Percentiles rank a stretch among this genome's conserved stretches.
Conservation (phyloP, 1,140 invertebrate genomes). For the Drosophila lini region DNA sequence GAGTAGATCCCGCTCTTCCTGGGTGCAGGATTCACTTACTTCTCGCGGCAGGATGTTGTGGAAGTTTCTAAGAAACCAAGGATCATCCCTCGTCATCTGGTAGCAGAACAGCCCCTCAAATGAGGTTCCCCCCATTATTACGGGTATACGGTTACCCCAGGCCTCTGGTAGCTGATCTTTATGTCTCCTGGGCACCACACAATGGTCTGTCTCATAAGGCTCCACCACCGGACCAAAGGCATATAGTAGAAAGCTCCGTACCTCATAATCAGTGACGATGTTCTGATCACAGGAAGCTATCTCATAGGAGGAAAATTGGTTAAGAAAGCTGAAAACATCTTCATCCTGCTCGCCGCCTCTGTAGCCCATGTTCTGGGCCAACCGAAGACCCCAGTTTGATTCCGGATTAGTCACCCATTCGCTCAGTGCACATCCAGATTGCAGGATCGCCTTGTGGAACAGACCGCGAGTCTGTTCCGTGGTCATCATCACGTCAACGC, state of each 20-base stretch:
- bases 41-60: constrained; percentile 55
- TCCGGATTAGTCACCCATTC: constrained; percentile 74
- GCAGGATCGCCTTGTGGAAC: constrained; percentile 84
- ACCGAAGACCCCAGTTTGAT: constrained; percentile 41
- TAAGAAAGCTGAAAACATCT: constrained; percentile 24
- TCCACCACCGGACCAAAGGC: constrained; percentile 69
- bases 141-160: constrained; percentile 83
- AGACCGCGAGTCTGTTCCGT: constrained; percentile 84
- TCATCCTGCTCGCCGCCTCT: not conserved
- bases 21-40: constrained; percentile 49
- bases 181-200: constrained; percentile 60
- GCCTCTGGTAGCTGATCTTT: constrained; percentile 46
- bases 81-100: constrained; percentile 31
- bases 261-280: constrained; percentile 48
- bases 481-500: constrained; percentile 85
- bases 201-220: constrained; percentile 61
- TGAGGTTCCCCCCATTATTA: constrained; percentile 83
- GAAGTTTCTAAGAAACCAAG: constrained; percentile 48
- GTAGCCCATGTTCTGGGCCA: not conserved
- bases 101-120: constrained; percentile 70
- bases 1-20: constrained; percentile 40
- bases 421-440: constrained; percentile 85
- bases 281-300: constrained; percentile 85
- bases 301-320: constrained; percentile 79
- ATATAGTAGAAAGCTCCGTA: constrained; percentile 44